phyloP scores from a whole-genome alignment of 1,140 invertebrate genomes.

The Eulimnadia texana region DNA sequence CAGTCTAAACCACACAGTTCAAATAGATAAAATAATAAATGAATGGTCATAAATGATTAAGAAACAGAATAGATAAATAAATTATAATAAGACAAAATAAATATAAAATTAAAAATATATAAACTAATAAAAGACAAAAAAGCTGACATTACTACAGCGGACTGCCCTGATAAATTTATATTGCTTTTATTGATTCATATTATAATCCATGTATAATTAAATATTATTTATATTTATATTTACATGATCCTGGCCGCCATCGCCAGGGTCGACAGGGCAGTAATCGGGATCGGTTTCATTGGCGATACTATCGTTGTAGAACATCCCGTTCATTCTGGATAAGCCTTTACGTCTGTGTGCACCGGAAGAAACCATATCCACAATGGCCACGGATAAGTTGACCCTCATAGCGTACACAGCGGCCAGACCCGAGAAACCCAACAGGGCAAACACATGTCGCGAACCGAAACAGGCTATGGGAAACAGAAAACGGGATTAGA shows the following conservation, averaged over 20 bases:
- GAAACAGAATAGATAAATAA: too few species aligned
- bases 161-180: too few species aligned
- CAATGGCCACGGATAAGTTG: constrained; percentile 91
- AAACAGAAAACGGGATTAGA: too few species aligned
- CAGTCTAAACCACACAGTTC: too few species aligned
- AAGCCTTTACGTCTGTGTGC: not conserved
- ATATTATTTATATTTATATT: not conserved
- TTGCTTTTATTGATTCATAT: too few species aligned
- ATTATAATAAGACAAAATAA: too few species aligned
- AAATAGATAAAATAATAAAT: too few species aligned
- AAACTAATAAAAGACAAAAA: too few species aligned
- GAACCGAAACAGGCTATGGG: constrained; percentile 18
- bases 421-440: constrained; percentile 82
- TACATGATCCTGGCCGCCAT: not conserved
- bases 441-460: constrained; percentile 65
- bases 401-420: constrained; percentile 89
- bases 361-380: constrained; percentile 62
- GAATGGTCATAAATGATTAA: too few species aligned
- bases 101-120: too few species aligned
- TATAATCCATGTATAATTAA: too few species aligned
- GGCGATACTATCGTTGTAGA: not conserved
- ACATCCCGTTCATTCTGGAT: not conserved
- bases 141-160: too few species aligned
- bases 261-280: not conserved
- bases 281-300: not conserved